Percentiles rank a stretch among this genome's conserved stretches.
phyloP scores from a whole-genome alignment of 2,113 vertebrate genomes.

The Anhinga rufa region DNA sequence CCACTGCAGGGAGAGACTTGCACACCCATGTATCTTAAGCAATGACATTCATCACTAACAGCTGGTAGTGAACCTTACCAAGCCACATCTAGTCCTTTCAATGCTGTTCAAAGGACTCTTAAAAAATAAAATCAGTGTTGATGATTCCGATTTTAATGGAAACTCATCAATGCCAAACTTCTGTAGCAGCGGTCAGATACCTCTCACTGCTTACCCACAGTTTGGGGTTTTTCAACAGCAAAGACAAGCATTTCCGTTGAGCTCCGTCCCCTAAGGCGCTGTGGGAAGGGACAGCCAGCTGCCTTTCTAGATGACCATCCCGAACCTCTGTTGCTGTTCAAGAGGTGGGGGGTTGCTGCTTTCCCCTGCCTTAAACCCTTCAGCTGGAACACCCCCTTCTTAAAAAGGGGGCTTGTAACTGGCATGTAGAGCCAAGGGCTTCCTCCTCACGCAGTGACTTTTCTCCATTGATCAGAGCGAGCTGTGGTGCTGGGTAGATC shows the following conservation, averaged over 20 bases:
- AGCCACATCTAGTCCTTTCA: neutral
- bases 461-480: neutral
- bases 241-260: neutral
- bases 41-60: neutral
- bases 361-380: neutral
- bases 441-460: too few species aligned
- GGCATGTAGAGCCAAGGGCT: fast-evolving
- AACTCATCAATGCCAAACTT: neutral
- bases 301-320: neutral
- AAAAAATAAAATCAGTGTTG: neutral
- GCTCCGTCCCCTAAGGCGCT: neutral
- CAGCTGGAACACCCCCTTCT: neutral
- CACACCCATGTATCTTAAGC: too few species aligned
- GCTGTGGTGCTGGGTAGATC: fast-evolving
- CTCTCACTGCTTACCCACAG: neutral
- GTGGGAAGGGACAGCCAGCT: neutral
- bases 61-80: neutral
- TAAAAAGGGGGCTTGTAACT: neutral
- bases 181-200: too few species aligned
- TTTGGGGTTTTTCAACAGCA: neutral
- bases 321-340: neutral
- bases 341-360: neutral
- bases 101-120: neutral
- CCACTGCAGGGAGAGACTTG: too few species aligned
- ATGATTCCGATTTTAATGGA: neutral